Evolutionary conservation across 2,113 vertebrate genomes (phyloP).

Genomic region (Merops nubicus): DNA sequence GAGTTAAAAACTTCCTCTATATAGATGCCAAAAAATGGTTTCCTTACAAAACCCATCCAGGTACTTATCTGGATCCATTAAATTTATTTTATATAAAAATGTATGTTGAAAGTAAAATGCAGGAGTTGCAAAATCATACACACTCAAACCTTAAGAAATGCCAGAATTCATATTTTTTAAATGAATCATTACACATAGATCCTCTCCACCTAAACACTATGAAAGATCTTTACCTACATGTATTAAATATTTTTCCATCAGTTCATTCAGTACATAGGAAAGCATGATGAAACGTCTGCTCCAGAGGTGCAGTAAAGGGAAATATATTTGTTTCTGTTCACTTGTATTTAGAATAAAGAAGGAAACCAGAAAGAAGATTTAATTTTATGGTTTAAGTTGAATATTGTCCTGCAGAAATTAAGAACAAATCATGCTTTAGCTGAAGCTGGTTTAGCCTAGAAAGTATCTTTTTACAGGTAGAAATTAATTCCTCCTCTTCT

Average conservation of each 20-base stretch:
- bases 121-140: not conserved
- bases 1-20: not conserved
- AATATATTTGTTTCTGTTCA: not conserved
- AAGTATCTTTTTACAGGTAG: not conserved
- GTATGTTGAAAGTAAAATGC: not conserved
- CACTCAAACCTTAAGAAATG: not conserved
- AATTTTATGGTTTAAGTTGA: not conserved
- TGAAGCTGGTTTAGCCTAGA: not conserved
- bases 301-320: not conserved
- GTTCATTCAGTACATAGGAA: not conserved
- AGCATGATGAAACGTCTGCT: not conserved
- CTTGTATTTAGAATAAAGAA: not conserved
- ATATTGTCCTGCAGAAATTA: not conserved
- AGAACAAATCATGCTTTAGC: not conserved
- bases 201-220: not conserved
- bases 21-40: not conserved
- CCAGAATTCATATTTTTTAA: not conserved
- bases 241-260: not conserved
- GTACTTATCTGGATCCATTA: not conserved
- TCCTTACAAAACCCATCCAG: not conserved
- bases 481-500: not conserved
- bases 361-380: not conserved
- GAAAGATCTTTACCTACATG: not conserved
- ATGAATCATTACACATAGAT: not conserved
- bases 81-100: not conserved